Conservation (phyloP, 1,140 invertebrate genomes). For the Drosophila triauraria region DNA sequence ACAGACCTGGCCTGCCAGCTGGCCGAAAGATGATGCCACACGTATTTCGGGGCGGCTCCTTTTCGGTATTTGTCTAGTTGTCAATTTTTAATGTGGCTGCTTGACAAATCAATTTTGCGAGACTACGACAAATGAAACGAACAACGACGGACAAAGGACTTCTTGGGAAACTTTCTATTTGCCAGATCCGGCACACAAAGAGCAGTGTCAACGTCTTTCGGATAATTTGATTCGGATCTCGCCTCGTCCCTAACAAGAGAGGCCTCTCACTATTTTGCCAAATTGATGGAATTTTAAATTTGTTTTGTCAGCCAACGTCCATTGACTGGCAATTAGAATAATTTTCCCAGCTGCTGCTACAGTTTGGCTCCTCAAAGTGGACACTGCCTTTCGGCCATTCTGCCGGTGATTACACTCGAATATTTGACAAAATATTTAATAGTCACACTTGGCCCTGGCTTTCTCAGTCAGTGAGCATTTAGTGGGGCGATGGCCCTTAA, state of each 20-base stretch:
- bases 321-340: slow-evolving; percentile 66
- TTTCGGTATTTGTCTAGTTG: slow-evolving; percentile 67
- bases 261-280: slow-evolving; percentile 56
- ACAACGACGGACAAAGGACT: slow-evolving; percentile 62
- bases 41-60: slow-evolving; percentile 49
- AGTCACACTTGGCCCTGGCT: slow-evolving; percentile 20
- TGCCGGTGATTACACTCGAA: slow-evolving; percentile 55
- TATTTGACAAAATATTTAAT: slow-evolving; percentile 66
- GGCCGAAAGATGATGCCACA: slow-evolving; percentile 51
- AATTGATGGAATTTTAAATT: slow-evolving; percentile 79
- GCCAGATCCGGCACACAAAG: slow-evolving; percentile 35
- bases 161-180: slow-evolving; percentile 56
- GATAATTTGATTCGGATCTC: slow-evolving; percentile 62
- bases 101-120: slow-evolving; percentile 76
- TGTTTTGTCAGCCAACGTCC: slow-evolving; percentile 54
- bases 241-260: neutral
- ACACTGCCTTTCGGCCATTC: slow-evolving; percentile 21
- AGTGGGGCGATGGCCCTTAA: neutral
- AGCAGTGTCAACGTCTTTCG: slow-evolving; percentile 53
- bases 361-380: neutral
- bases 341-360: slow-evolving; percentile 54
- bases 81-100: slow-evolving; percentile 79
- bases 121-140: slow-evolving; percentile 42
- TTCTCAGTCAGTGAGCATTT: neutral
- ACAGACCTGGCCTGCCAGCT: slow-evolving; percentile 32